These are phyloP conservation scores for Drosophila funebris DNA, from an alignment of 1,140 invertebrate species.

Conservation along the genomic window DNA sequence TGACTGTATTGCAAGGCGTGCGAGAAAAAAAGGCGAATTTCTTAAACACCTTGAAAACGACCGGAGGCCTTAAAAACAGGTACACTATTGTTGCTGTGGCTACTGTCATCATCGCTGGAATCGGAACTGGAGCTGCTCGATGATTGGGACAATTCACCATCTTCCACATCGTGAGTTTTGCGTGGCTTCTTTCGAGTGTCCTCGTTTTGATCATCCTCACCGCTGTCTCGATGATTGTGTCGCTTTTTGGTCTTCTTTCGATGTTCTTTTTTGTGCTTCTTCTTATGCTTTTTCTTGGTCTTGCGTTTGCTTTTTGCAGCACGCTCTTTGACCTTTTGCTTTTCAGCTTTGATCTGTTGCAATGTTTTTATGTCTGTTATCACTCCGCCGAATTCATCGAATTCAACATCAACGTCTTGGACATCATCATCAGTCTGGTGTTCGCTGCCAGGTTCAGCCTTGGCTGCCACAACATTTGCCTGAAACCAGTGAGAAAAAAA, in stretches of 20 bases:
- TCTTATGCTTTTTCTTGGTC: slow-evolving; percentile 53
- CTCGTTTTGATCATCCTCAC: slow-evolving; percentile 3
- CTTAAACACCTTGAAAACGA: slow-evolving; percentile 73
- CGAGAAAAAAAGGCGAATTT: slow-evolving; percentile 66
- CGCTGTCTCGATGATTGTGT: slow-evolving; percentile 20
- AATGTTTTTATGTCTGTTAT: slow-evolving; percentile 59
- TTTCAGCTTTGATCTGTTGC: slow-evolving; percentile 55
- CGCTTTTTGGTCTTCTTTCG: slow-evolving; percentile 44
- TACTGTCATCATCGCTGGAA: slow-evolving; percentile 35
- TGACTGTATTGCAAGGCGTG: background rate
- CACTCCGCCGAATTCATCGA: slow-evolving; percentile 72
- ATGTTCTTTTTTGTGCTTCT: slow-evolving; percentile 26
- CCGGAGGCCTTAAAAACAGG: slow-evolving; percentile 75
- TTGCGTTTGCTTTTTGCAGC: slow-evolving; percentile 50
- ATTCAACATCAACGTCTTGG: slow-evolving; percentile 63
- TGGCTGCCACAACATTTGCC: slow-evolving; percentile 63
- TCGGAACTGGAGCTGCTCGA: slow-evolving; percentile 46
- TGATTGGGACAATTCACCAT: slow-evolving; percentile 65
- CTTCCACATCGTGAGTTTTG: slow-evolving; percentile 46
- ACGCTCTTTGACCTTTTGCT: slow-evolving; percentile 49
- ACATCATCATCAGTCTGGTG: slow-evolving; percentile 8
- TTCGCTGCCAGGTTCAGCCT: background rate
- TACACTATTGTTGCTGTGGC: slow-evolving; percentile 62
- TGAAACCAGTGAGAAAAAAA: slow-evolving; percentile 83
- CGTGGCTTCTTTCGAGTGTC: background rate